Percentiles rank a stretch among this genome's conserved stretches.
These are phyloP conservation scores for Limnephilus auricula DNA, from an alignment of 2,888 invertebrate genomes.

Conservation along the genomic window DNA sequence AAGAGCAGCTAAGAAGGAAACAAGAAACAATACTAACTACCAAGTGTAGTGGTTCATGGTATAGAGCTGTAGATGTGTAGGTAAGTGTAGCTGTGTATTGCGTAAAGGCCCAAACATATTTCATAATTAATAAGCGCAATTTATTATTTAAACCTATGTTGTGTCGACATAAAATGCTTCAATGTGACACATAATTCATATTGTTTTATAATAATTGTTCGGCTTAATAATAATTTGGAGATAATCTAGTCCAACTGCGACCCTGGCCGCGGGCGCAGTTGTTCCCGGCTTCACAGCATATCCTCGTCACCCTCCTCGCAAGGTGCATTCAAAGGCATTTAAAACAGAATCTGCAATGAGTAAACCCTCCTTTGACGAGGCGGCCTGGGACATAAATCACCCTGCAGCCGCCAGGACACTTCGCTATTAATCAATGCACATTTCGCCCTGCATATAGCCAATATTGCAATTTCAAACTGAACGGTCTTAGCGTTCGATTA, in stretches of 20 bases:
- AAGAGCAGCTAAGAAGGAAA: too few species aligned
- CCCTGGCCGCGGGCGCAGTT: constrained; percentile 29
- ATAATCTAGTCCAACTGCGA: background rate
- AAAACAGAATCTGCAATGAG: constrained; percentile 31
- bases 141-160: too few species aligned
- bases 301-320: constrained; percentile 8
- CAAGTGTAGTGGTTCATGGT: too few species aligned
- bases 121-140: too few species aligned
- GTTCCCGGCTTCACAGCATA: background rate
- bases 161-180: too few species aligned
- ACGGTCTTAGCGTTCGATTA: background rate
- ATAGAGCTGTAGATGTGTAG: too few species aligned
- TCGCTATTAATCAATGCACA: constrained; percentile 23
- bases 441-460: background rate
- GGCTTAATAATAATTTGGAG: background rate
- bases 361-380: background rate
- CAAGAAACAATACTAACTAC: too few species aligned
- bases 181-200: too few species aligned
- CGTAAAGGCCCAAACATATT: too few species aligned
- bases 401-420: background rate
- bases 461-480: background rate
- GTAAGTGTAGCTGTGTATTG: too few species aligned
- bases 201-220: too few species aligned
- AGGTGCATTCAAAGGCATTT: constrained; percentile 27
- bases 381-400: background rate